Conservation (phyloP, 2,113 vertebrate genomes). For the Ornithorhynchus anatinus region DNA sequence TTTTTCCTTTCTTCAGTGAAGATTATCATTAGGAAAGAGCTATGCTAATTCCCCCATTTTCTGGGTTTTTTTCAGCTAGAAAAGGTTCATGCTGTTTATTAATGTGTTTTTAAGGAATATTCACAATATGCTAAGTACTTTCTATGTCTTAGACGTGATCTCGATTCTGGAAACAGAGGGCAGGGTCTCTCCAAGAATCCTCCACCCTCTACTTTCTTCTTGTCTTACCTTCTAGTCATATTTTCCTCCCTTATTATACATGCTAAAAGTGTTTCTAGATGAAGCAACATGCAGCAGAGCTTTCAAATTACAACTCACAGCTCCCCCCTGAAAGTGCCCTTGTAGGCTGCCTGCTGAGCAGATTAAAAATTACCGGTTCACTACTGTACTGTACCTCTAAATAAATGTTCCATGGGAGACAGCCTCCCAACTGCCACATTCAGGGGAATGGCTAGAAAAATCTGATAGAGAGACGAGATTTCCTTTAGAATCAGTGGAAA, state of each 20-base stretch:
- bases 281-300: neutral
- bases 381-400: conserved; percentile 27
- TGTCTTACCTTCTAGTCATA: neutral
- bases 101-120: neutral
- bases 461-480: neutral
- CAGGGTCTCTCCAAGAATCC: neutral
- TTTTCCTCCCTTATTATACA: neutral
- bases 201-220: neutral
- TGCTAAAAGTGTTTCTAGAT: neutral
- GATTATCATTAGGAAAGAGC: too few relatives aligned
- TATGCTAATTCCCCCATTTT: neutral
- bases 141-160: neutral
- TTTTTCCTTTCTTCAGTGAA: too few relatives aligned
- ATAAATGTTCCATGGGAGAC: conserved; percentile 7
- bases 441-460: neutral
- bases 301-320: neutral
- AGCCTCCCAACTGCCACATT: neutral
- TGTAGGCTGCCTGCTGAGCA: conserved; percentile 28
- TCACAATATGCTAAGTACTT: neutral
- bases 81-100: neutral
- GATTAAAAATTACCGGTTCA: conserved; percentile 18
- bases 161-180: neutral
- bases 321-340: conserved; percentile 12
- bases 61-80: neutral
- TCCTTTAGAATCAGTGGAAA: neutral